phyloP scores from a whole-genome alignment of 2,797 vertebrate species.

The Kryptopterus vitreolus region DNA sequence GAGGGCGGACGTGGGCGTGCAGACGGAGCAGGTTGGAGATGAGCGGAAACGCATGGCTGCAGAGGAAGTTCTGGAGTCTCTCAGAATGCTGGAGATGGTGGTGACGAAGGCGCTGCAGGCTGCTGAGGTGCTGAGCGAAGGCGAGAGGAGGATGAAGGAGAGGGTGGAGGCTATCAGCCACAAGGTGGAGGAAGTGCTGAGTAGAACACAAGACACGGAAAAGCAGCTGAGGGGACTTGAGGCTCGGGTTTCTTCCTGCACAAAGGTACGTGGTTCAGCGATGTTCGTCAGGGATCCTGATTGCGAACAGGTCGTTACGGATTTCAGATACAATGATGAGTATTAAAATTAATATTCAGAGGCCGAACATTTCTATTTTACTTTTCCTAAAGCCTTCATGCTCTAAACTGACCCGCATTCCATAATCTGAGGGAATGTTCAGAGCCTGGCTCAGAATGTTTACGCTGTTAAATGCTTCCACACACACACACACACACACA shows the following conservation, averaged over 20 bases:
- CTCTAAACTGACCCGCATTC: too few species aligned
- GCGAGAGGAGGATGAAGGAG: constrained; percentile 61
- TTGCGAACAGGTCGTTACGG: neutral
- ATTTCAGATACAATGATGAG: too few species aligned
- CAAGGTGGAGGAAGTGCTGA: constrained; percentile 66
- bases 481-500: too few species aligned
- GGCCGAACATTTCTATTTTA: too few species aligned
- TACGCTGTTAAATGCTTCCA: too few species aligned
- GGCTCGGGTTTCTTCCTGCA: constrained; percentile 43
- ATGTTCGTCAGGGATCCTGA: neutral
- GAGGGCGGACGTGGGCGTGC: constrained; percentile 64
- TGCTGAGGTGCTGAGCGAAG: constrained; percentile 60
- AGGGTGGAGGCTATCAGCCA: constrained; percentile 63
- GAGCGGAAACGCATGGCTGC: constrained; percentile 43
- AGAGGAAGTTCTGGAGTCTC: constrained; percentile 60
- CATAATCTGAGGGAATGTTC: too few species aligned
- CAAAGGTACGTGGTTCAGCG: constrained; percentile 20
- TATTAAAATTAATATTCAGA: too few species aligned
- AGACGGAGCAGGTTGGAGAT: constrained; percentile 52
- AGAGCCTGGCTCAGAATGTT: too few species aligned
- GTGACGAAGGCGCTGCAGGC: constrained; percentile 61
- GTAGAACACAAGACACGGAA: constrained; percentile 54
- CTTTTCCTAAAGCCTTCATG: too few species aligned
- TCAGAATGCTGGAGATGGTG: constrained; percentile 64
- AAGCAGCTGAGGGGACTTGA: constrained; percentile 59